Evolutionary conservation across 2,113 vertebrate genomes (phyloP), one percentile per base, ranked within the genome.

Genomic region (Pomatostomus ruficeps): DNA sequence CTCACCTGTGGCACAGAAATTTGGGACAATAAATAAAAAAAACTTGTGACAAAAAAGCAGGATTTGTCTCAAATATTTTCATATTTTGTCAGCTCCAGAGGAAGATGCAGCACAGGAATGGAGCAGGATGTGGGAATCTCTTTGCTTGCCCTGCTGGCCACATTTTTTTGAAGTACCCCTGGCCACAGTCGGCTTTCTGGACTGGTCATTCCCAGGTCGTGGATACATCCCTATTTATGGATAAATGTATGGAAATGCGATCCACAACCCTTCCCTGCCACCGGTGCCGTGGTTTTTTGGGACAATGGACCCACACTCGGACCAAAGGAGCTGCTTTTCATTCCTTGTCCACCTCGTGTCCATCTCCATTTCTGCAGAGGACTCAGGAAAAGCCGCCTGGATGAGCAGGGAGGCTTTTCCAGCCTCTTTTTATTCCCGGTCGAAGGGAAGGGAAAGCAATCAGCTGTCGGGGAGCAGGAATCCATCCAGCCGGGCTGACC

Each of bases 401-500:
- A 10, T 1, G 46, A 93, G 65, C 19, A n/a, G 10, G 70, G 38
- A 43, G 46, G 38, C 6, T 84, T 91, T 86, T 46, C 58, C 38
- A 66, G 38, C 46, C 66, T 25, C 31, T n/a, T 84, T 86, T 66
- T 19, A 25, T 7, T 70, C 51, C 76, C 66, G 33, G 55, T 89
- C 89, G 82, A 71, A 26, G 1, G 81, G 38, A 72, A 93, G 80
- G 86, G 63, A 92, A 92, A 92, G 51, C 70, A 83, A 68, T 92
- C 80, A 83, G 31, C 77, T 82, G 20, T 58, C 70, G 66, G 36
- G 40, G 77, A 43, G 51, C 57, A 77, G 70, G 81, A 95, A 6
- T 21, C 33, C 33, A 48, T 81, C 54, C 91, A 97, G 62, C 26
- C 77, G 61, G 80, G 9, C 71, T 95, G 91, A 96, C 89, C 89